Percentiles rank a stretch among this genome's conserved stretches.
These are phyloP conservation scores for Sturnira hondurensis DNA, from an alignment of 2,113 vertebrate genomes.

Conservation along the genomic window DNA sequence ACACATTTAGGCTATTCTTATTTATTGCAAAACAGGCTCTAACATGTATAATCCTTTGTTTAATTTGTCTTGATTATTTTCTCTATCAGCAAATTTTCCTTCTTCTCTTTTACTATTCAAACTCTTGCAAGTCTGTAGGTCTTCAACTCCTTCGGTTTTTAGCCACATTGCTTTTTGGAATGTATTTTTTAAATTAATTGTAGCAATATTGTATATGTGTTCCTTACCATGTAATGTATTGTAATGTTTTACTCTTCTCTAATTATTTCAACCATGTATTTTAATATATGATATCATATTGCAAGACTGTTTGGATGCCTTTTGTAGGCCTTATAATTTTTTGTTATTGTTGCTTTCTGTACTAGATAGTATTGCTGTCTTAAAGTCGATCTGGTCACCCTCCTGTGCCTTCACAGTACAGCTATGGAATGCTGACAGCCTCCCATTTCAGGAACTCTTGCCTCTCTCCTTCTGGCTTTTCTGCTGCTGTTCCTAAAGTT, in stretches of 20 bases:
- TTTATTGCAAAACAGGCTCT: not conserved
- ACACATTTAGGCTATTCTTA: not conserved
- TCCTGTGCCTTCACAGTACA: not conserved
- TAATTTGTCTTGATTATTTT: not conserved
- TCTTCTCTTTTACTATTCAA: not conserved
- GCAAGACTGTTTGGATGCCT: not conserved
- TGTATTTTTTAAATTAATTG: not conserved
- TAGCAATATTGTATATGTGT: not conserved
- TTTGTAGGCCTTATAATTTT: not conserved
- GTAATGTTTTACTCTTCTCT: not conserved
- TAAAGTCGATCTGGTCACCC: not conserved
- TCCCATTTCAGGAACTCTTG: not conserved
- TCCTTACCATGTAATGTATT: not conserved
- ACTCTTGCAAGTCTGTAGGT: not conserved
- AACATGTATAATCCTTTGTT: not conserved
- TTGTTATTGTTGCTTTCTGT: not conserved
- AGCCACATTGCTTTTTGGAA: not conserved
- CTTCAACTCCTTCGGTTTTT: not conserved
- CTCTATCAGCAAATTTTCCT: not conserved
- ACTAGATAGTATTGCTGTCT: not conserved
- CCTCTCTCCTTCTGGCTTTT: not conserved
- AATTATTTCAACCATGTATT: not conserved
- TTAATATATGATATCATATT: not conserved
- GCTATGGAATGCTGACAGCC: not conserved
- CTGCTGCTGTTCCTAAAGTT: not conserved